phyloP scores from a whole-genome alignment of 2,113 vertebrate species.

The Aldabrachelys gigantea region DNA sequence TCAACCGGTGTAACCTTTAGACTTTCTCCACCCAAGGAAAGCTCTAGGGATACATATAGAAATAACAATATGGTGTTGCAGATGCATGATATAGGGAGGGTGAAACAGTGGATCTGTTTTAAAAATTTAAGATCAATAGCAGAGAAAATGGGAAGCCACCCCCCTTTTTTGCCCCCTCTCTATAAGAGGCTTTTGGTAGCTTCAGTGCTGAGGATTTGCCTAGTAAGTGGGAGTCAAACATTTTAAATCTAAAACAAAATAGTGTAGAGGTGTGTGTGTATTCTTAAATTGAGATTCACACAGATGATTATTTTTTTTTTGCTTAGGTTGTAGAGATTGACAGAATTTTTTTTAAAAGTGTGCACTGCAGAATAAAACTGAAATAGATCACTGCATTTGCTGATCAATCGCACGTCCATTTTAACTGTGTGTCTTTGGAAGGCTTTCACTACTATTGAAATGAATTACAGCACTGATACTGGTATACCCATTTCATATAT shows the following conservation, averaged over 20 bases:
- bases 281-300: slow-evolving; percentile 59
- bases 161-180: slow-evolving; percentile 16
- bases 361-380: slow-evolving; percentile 35
- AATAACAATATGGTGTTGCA: not conserved
- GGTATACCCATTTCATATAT: not conserved
- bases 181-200: not conserved
- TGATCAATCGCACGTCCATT: slow-evolving; percentile 68
- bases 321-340: slow-evolving; percentile 19
- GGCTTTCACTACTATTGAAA: not conserved
- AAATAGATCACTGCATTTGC: slow-evolving; percentile 7
- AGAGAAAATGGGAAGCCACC: not conserved
- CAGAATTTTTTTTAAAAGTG: slow-evolving; percentile 37
- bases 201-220: slow-evolving; percentile 42
- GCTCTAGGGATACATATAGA: slow-evolving; percentile 25
- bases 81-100: not conserved
- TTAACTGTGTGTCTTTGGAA: slow-evolving; percentile 33
- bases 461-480: slow-evolving; percentile 16
- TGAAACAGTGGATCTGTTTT: not conserved
- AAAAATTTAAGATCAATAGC: not conserved
- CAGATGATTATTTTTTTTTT: slow-evolving; percentile 44
- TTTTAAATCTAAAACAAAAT: slow-evolving; percentile 58
- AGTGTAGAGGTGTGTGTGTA: slow-evolving; percentile 52
- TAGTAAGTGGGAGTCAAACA: slow-evolving; percentile 63
- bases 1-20: slow-evolving; percentile 62
- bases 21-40: slow-evolving; percentile 68